Base-by-base conservation (phyloP, 2,888 invertebrate genomes). In the Steinernema carpocapsae region DNA sequence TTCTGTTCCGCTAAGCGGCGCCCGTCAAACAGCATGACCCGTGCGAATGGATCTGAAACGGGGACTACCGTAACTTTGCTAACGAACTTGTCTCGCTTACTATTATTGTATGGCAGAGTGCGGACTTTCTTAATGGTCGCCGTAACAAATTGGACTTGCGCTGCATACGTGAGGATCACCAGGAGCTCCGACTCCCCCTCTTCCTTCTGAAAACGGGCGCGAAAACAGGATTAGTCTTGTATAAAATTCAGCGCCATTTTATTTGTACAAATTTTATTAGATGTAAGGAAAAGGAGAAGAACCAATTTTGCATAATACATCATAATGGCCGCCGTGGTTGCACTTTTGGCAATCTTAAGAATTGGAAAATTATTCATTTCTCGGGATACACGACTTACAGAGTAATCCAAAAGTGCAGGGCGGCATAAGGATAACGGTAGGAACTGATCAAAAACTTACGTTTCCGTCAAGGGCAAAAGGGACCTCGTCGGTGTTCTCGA, bases 71-170 rank as follows among this genome's bases (percentile, higher is more conserved):
- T 14, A 26, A 42, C 37, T 37, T 37, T 37, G 37, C 37, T n/a
- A n/a, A n/a, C n/a, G 3, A n/a, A 37, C 1, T 2, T 14, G 4
- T 42, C n/a, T 48, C 72, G 64, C 80, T 73, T 72, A 84, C 83
- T 73, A 73, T 83, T 82, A 52, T 83, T 82, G 45, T 75, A 80
- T 6, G 82, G 80, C 17, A 86, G 76, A 19, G 78, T 74, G 52
- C 80, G 80, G 12, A 85, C 81, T 52, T 84, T 84, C 72, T 86
- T 86, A n/a, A 86, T 79, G 7, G 86, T 86, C 0, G 82, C 79
- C n/a, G 85, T 86, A 14, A 86, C 78, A 56, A 86, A 87, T 70
- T 86, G 85, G 26, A 84, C 82, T 4, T 78, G 77, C 1, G 84
- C 80, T 3, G 84, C 83, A 59, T 84, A 83, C 1, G 87, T 87